Evolutionary conservation across 2,113 vertebrate genomes (phyloP).

Genomic region (Neotragus moschatus): DNA sequence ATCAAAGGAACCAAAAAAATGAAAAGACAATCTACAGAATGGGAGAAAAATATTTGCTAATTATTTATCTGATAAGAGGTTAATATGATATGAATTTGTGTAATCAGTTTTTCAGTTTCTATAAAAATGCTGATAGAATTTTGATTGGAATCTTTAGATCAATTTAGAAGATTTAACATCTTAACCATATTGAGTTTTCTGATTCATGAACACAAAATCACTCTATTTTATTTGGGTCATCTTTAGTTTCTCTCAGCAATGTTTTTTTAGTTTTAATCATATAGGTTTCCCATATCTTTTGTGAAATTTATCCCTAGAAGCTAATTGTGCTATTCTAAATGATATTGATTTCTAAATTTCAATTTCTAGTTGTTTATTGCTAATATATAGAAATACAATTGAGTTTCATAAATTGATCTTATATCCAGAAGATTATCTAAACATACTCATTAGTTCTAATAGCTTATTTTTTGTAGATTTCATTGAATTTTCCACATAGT

Average conservation of each 20-base stretch:
- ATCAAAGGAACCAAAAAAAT: neutral
- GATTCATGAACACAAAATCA: neutral
- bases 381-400: conserved; percentile 13
- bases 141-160: neutral
- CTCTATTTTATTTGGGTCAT: neutral
- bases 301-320: neutral
- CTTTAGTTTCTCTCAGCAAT: neutral
- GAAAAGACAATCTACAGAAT: neutral
- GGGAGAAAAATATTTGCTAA: neutral
- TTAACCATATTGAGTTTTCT: neutral
- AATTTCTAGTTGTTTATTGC: conserved; percentile 16
- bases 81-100: neutral
- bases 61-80: neutral
- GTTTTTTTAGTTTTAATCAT: neutral
- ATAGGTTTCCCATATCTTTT: neutral
- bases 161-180: neutral
- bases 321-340: neutral
- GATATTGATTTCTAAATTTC: conserved; percentile 27
- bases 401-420: neutral
- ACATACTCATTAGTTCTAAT: neutral
- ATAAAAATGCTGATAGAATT: neutral
- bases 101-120: neutral
- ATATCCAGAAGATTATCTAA: neutral
- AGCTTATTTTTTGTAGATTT: neutral
- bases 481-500: conserved; percentile 31